Base-by-base conservation (phyloP, 37 sponge, comb jelly and placozoan genomes). In the Amphimedon queenslandica region DNA sequence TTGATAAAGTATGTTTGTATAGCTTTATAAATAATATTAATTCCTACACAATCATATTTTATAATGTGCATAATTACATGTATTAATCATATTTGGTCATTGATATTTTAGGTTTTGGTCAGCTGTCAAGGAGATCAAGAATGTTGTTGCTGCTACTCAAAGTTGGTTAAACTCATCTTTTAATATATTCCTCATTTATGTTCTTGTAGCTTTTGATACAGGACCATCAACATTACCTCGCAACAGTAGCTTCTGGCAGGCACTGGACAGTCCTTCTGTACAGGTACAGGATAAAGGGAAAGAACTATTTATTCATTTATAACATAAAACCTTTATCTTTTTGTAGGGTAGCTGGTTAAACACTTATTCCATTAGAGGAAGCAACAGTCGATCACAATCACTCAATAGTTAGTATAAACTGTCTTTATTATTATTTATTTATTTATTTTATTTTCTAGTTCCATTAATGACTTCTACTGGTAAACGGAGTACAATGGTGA, bases 41-140 rank as follows among this genome's bases (percentile, higher is more conserved):
- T n/a, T n/a, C n/a, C n/a, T n/a, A n/a, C n/a, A n/a, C n/a, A n/a
- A n/a, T n/a, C n/a, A n/a, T n/a, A n/a, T n/a, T n/a, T n/a, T n/a
- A n/a, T n/a, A n/a, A n/a, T n/a, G n/a, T n/a, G n/a, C n/a, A n/a
- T n/a, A n/a, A n/a, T n/a, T n/a, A n/a, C n/a, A n/a, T n/a, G n/a
- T n/a, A n/a, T n/a, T n/a, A n/a, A n/a, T n/a, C n/a, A n/a, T n/a
- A n/a, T n/a, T n/a, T n/a, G n/a, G n/a, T n/a, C n/a, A n/a, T n/a
- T n/a, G n/a, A n/a, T n/a, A n/a, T n/a, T n/a, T 20, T 58, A 84
- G 84, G 58, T 85, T 85, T 58, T 85, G 85, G 85, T 37, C 57
- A 66, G 37, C 67, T 29, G 37, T 85, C 37, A 85, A 74, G 70
- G 85, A 85, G 29, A 64, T 85, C 20, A 78, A 60, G 79, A 85